phyloP scores from a whole-genome alignment of 2,113 vertebrate species.

The Oreotragus oreotragus region DNA sequence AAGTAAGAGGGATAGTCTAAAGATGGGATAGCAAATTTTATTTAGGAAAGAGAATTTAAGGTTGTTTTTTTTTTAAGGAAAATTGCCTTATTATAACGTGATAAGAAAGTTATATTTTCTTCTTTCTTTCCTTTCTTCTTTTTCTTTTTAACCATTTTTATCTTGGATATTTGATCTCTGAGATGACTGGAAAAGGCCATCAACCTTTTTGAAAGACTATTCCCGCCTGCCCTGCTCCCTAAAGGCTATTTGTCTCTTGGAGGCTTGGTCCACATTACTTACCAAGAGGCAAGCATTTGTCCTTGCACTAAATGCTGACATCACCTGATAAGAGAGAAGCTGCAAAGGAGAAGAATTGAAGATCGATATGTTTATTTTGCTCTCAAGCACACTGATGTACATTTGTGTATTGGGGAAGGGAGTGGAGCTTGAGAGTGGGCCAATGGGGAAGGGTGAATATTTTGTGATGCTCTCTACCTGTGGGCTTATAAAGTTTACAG shows the following conservation, averaged over 20 bases:
- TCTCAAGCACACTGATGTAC: constrained; percentile 47
- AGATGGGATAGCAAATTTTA: background rate
- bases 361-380: constrained; percentile 74
- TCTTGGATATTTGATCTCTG: constrained; percentile 62
- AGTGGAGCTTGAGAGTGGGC: background rate
- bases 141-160: background rate
- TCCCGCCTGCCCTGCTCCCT: background rate
- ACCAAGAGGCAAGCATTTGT: constrained; percentile 72
- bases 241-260: constrained; percentile 67
- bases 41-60: constrained; percentile 37
- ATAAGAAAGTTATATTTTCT: background rate
- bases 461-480: constrained; percentile 39
- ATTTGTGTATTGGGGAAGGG: background rate
- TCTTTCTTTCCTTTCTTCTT: background rate
- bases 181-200: constrained; percentile 51
- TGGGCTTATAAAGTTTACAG: constrained; percentile 39
- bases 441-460: background rate
- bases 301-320: constrained; percentile 69
- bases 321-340: constrained; percentile 69
- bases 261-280: constrained; percentile 59
- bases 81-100: background rate
- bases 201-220: constrained; percentile 48
- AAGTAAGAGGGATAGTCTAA: background rate
- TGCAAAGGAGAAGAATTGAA: constrained; percentile 70
- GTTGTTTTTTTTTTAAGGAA: background rate